These are phyloP conservation scores for Mareca penelope DNA, from an alignment of 2,797 vertebrate genomes.

Conservation along the genomic window DNA sequence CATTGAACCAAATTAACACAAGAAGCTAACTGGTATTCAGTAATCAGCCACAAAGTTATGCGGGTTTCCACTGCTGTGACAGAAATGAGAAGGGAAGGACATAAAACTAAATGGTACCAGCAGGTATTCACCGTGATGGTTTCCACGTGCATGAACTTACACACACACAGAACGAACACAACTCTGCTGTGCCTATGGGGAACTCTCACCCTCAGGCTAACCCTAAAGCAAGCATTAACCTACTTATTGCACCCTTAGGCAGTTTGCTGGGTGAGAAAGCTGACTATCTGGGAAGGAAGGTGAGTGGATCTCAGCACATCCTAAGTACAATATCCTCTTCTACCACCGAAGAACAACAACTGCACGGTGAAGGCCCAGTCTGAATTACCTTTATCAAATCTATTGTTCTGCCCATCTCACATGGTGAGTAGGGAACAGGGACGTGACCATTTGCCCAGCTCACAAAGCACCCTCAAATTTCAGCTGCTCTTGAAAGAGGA, in stretches of 20 bases:
- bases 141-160: background rate
- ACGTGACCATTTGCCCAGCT: fast-evolving
- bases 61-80: background rate
- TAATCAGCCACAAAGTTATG: background rate
- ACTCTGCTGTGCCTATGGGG: conserved; percentile 32
- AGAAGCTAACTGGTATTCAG: background rate
- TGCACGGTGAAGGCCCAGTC: background rate
- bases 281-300: conserved; percentile 28
- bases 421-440: background rate
- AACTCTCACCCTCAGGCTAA: conserved; percentile 75
- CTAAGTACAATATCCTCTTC: background rate
- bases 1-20: background rate
- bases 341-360: background rate
- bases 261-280: conserved; percentile 48
- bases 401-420: background rate
- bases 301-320: conserved; percentile 30
- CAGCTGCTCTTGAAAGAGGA: background rate
- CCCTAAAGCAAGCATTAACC: conserved; percentile 78
- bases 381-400: background rate
- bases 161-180: background rate
- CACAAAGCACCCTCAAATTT: background rate
- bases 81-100: background rate
- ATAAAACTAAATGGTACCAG: background rate
- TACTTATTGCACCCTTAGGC: conserved; percentile 74
- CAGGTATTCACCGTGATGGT: conserved; percentile 3